phyloP scores from a whole-genome alignment of 2,797 vertebrate species.

The Gastrophryne carolinensis region DNA sequence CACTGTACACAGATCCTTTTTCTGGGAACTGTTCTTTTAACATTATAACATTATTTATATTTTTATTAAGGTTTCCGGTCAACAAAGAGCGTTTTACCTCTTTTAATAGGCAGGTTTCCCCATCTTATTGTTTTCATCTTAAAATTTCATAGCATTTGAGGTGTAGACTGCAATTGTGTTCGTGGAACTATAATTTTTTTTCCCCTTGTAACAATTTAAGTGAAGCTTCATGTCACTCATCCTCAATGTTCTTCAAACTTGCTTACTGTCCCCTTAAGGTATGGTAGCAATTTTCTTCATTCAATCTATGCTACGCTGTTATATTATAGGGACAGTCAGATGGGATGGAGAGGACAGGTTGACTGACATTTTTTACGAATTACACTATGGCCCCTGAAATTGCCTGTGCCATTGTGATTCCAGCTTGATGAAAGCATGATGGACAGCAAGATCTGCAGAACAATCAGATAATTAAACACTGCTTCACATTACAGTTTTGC shows the following conservation, averaged over 20 bases:
- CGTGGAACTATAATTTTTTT: slow-evolving; percentile 48
- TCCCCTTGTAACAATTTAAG: slow-evolving; percentile 48
- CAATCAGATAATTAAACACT: slow-evolving; percentile 54
- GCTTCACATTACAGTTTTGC: slow-evolving; percentile 48
- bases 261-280: slow-evolving; percentile 50
- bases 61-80: no score
- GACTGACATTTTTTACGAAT: slow-evolving; percentile 58
- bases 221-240: slow-evolving; percentile 56
- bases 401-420: slow-evolving; percentile 47
- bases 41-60: no score
- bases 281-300: slow-evolving; percentile 51
- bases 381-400: slow-evolving; percentile 56
- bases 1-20: no score
- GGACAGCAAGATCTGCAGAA: slow-evolving; percentile 25
- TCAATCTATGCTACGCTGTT: slow-evolving; percentile 53
- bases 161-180: slow-evolving; percentile 49
- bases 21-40: no score
- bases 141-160: background rate
- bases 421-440: slow-evolving; percentile 46
- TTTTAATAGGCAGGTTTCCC: background rate
- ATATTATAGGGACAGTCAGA: slow-evolving; percentile 56
- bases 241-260: slow-evolving; percentile 42
- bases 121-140: background rate
- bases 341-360: slow-evolving; percentile 49
- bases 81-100: background rate